phyloP scores from a whole-genome alignment of 2,888 invertebrate species.

The Ischnus inquisitorius region DNA sequence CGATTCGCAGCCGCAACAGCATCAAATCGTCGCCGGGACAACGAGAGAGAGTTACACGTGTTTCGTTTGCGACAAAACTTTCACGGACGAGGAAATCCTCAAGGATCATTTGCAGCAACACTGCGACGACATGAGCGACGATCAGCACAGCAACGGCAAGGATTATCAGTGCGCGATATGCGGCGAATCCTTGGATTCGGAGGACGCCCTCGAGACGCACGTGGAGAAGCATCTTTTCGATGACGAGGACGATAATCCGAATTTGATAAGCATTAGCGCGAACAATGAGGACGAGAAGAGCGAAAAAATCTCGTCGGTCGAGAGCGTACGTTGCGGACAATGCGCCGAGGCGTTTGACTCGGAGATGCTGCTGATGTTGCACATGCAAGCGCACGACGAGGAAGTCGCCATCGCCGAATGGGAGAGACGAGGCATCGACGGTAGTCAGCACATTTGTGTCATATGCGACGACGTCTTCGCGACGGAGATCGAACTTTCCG shows the following conservation, averaged over 20 bases:
- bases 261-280: conserved; percentile 77
- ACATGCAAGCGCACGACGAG: conserved; percentile 82
- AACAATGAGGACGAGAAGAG: conserved; percentile 52
- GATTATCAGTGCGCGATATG: conserved; percentile 83
- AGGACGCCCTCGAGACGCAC: conserved; percentile 80
- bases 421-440: conserved; percentile 77
- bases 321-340: conserved; percentile 73
- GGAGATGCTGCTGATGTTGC: conserved; percentile 80
- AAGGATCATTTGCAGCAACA: conserved; percentile 83
- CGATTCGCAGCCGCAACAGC: conserved; percentile 17
- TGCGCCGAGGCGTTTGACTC: conserved; percentile 79
- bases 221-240: conserved; percentile 82
- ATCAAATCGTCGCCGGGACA: background rate
- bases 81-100: conserved; percentile 80
- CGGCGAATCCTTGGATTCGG: conserved; percentile 79
- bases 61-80: conserved; percentile 83
- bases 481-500: conserved; percentile 77
- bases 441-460: conserved; percentile 74
- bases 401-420: conserved; percentile 81
- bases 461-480: conserved; percentile 81
- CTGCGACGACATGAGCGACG: conserved; percentile 81
- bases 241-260: conserved; percentile 82
- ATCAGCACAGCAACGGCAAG: conserved; percentile 73
- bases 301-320: conserved; percentile 53
- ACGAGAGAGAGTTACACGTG: conserved; percentile 76